Conservation (phyloP, 1,140 invertebrate species). For the Diploscapter pachys region DNA sequence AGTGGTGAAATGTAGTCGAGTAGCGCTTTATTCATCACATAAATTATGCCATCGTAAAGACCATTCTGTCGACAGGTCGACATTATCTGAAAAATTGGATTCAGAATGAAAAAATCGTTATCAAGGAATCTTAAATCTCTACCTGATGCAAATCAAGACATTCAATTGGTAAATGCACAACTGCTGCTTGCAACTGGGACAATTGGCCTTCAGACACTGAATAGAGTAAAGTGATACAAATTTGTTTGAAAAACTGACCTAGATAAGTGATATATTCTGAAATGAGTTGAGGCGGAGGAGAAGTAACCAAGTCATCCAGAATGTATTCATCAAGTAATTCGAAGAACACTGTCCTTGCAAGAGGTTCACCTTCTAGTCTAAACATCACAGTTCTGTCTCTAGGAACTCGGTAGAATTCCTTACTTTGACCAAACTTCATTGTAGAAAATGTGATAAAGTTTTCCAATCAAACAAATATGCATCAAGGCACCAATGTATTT, state of each 20-base stretch:
- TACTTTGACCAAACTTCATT: conserved; percentile 8
- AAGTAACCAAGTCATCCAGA: conserved; percentile 62
- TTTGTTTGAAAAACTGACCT: conserved; percentile 33
- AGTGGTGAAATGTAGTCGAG: conserved; percentile 78
- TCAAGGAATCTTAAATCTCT: conserved; percentile 1
- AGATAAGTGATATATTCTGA: conserved; percentile 66
- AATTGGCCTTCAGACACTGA: conserved; percentile 55
- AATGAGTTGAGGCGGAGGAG: conserved; percentile 65
- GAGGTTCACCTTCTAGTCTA: conserved; percentile 59
- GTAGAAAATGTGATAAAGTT: conserved; percentile 26
- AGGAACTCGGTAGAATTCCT: not conserved
- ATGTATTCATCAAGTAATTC: conserved; percentile 67
- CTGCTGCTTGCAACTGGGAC: conserved; percentile 73
- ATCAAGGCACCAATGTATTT: conserved; percentile 44
- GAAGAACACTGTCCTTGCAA: conserved; percentile 63
- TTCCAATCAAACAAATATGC: conserved; percentile 41
- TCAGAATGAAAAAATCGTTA: conserved; percentile 3
- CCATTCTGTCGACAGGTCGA: conserved; percentile 74
- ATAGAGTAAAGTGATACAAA: too few relatives aligned
- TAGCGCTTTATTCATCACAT: conserved; percentile 80
- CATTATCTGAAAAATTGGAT: conserved; percentile 64
- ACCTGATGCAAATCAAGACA: conserved; percentile 85
- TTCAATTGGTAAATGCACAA: conserved; percentile 76
- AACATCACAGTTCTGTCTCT: conserved; percentile 41
- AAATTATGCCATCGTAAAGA: conserved; percentile 81